phyloP scores from a whole-genome alignment of 1,140 invertebrate species.

The Sarcophaga bullata region DNA sequence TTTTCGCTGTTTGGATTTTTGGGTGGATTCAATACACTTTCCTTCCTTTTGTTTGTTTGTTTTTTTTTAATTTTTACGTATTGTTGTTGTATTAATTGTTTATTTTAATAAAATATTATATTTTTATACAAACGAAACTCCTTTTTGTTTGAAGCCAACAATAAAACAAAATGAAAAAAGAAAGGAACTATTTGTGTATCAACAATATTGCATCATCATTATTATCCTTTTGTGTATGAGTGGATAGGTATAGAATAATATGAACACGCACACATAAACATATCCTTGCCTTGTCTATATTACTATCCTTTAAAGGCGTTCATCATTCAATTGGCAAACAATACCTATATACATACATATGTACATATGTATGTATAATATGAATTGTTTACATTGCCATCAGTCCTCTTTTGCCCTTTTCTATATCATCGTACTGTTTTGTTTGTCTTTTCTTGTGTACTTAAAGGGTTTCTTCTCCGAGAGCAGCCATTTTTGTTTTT shows the following conservation, averaged over 20 bases:
- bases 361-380: too few species aligned
- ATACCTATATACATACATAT: too few species aligned
- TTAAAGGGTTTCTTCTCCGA: conserved; percentile 27
- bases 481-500: background rate
- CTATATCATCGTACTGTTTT: too few species aligned
- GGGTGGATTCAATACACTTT: background rate
- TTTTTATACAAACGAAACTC: background rate
- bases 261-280: too few species aligned
- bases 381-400: too few species aligned
- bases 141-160: conserved; percentile 7
- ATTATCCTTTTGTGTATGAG: background rate
- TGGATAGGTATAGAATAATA: background rate
- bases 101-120: conserved; percentile 35
- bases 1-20: too few species aligned
- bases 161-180: background rate
- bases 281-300: background rate
- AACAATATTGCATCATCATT: background rate
- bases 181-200: too few species aligned
- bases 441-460: too few species aligned
- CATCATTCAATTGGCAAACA: background rate
- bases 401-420: too few species aligned
- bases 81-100: conserved; percentile 22
- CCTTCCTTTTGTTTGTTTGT: conserved; percentile 43
- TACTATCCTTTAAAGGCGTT: conserved; percentile 7
- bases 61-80: conserved; percentile 46